phyloP scores from a whole-genome alignment of 2,113 vertebrate species.

The Struthio camelus region DNA sequence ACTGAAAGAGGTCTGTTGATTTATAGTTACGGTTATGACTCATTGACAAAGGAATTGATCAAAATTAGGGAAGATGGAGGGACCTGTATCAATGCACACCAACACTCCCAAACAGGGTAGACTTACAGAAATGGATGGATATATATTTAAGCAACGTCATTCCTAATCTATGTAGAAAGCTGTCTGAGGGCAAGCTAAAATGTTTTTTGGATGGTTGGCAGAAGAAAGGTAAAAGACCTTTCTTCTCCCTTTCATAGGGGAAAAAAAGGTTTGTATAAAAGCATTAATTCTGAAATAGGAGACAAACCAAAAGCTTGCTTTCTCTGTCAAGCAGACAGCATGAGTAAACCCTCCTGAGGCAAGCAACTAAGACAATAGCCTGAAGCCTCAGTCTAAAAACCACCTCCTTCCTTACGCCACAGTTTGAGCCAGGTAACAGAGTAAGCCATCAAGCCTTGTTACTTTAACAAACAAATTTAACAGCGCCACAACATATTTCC shows the following conservation, averaged over 20 bases:
- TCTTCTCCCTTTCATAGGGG: neutral
- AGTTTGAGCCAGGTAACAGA: neutral
- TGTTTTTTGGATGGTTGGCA: neutral
- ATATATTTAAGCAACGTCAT: no score
- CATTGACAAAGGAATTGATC: neutral
- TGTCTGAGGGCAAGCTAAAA: neutral
- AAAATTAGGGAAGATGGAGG: neutral
- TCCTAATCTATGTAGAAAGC: neutral
- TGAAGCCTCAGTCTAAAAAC: neutral
- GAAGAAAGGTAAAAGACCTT: no score
- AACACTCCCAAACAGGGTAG: neutral
- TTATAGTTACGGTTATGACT: accelerated
- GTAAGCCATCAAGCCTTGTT: neutral
- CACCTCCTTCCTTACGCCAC: neutral
- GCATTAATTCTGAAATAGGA: neutral
- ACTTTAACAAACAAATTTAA: neutral
- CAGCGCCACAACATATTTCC: neutral
- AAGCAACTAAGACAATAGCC: neutral
- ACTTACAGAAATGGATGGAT: accelerated
- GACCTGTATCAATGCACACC: accelerated
- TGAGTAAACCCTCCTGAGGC: neutral
- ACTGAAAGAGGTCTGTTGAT: no score
- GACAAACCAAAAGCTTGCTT: neutral
- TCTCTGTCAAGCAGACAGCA: neutral
- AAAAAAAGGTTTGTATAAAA: neutral